Base-by-base conservation (phyloP, 2,888 invertebrate species). In the Auanema sp. region DNA sequence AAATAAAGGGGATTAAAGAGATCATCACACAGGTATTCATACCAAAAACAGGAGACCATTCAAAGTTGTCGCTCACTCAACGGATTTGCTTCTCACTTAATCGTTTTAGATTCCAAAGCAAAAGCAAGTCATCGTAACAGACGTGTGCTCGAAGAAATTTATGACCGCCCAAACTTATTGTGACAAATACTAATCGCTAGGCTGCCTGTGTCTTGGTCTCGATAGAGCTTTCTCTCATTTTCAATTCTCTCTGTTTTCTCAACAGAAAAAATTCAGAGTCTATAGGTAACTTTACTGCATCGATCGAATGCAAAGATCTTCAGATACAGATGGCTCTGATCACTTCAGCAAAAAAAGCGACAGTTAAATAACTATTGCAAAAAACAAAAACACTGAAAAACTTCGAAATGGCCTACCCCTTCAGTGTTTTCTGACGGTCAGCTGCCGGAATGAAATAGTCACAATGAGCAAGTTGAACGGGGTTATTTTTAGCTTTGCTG, bases 11-110 rank as follows among this genome's bases (percentile, higher is more conserved):
- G 44, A 23, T 25, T 24, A 18, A 23, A 24, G n/a, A 50, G 12
- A 12, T 53, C 10, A 25, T 25, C 23, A 23, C 21, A 53, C 24
- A 24, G 14, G 16, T 24, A 16, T 50, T 40, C 41, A 11, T 42
- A 61, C 33, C 58, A 47, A 44, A 58, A 57, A 52, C 58, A 58
- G 43, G 50, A 64, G 14, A 50, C 41, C 56, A 58, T 53, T 18
- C 33, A 21, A 54, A 44, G 42, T 21, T 24, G 41, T 25, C 41
- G n/a, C 49, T 21, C 24, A 23, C 16, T 5, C 47, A 18, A 47
- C 21, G 16, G 47, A 47, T 18, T 47, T 16, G 21, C 16, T 21
- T 47, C 47, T 18, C 10, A 47, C 4, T 18, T 47, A 47, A 47
- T 21, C 47, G 47, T 47, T 16, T 21, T 6, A 47, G 16, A 21